Evolutionary conservation across 1,140 invertebrate genomes (phyloP), one percentile per base, ranked within the genome.

Genomic region (Psix sp.): DNA sequence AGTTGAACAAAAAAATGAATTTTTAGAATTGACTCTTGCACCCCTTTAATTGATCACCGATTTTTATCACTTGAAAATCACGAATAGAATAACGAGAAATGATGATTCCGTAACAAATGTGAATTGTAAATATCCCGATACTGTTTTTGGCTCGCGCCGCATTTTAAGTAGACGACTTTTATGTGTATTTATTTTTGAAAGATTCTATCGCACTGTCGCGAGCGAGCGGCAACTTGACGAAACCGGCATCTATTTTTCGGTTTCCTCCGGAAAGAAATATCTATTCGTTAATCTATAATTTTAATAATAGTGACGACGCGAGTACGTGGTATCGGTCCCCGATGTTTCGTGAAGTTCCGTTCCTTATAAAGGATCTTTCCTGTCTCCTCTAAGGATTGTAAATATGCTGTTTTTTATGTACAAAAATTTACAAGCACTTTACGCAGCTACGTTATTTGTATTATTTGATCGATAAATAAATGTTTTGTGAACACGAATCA

Each of bases 381-480:
- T 40, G 36, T 9, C 9, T 39, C 11, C 13, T 40, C 9, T 3
- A 56, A 20, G 11, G 3, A 40, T 42, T 60, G 56, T 60, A 60
- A 49, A 48, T 60, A 60, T 33, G 11, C 13, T 11, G 7, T 33
- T 49, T 60, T 60, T 31, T 48, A 48, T 49, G 36, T 48, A 42
- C 3, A 35, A 33, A 49, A 38, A 45, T 46, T 39, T 49, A 33
- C 45, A 11, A 60, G 9, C 26, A 57, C 1, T 17, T 45, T 13
- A 7, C 7, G 35, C 20, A 43, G 17, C 29, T 43, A 33, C 10
- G 35, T 21, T 48, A 59, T 60, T 60, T 60, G 56, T 60, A 60
- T 42, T 31, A 60, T 40, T 60, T 60, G 11, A 49, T 49, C 3
- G 42, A 40, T 48, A 16, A 59, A 46, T 59, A 59, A 59, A 59